Evolutionary conservation across 2,113 vertebrate genomes (phyloP).

Genomic region (Chaetodon auriga): DNA sequence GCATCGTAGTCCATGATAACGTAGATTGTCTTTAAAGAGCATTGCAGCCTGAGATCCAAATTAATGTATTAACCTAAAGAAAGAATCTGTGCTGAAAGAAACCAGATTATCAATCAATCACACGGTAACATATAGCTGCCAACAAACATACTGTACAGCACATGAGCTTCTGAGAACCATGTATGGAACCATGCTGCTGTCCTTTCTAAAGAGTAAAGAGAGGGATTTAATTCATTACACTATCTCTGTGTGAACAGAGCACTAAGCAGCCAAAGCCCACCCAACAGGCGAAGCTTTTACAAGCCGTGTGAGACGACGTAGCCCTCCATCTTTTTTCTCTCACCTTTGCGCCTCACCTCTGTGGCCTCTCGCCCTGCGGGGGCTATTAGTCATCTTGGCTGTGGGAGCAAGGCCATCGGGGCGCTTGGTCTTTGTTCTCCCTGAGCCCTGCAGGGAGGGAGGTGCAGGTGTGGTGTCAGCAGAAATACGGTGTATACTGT

Average conservation of each 20-base stretch:
- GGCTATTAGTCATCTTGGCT: conserved; percentile 74
- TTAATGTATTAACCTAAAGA: too few relatives aligned
- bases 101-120: too few relatives aligned
- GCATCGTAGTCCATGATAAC: not conserved
- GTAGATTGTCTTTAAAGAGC: not conserved
- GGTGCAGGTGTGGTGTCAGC: conserved; percentile 70
- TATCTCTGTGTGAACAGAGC: conserved; percentile 1
- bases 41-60: not conserved
- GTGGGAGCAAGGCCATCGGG: conserved; percentile 56
- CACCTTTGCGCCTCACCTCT: conserved; percentile 55
- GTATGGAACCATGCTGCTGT: not conserved
- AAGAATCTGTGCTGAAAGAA: too few relatives aligned
- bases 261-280: conserved; percentile 43
- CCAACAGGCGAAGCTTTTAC: conserved; percentile 41
- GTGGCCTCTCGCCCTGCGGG: conserved; percentile 55
- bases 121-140: too few relatives aligned
- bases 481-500: conserved; percentile 53
- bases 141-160: too few relatives aligned
- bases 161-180: not conserved
- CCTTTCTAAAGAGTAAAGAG: not conserved
- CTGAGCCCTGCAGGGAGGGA: conserved; percentile 52
- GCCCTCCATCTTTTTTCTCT: conserved; percentile 46
- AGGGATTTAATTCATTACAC: conserved; percentile 30
- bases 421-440: conserved; percentile 60
- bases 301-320: conserved; percentile 15